phyloP scores from a whole-genome alignment of 2,797 vertebrate species.

The Aselliscus stoliczkanus region DNA sequence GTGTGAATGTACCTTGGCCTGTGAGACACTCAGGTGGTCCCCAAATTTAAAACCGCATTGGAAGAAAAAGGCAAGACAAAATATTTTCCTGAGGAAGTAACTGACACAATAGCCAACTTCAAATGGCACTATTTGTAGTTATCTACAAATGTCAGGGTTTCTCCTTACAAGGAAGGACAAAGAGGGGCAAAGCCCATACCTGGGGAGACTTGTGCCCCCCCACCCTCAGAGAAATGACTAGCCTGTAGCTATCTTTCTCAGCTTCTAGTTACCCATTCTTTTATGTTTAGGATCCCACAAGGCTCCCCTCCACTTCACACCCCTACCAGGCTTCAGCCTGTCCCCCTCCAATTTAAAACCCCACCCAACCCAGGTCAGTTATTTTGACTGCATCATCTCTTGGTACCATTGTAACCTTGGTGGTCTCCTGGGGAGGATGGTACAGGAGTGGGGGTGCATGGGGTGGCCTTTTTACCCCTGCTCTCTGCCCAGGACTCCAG shows the following conservation, averaged over 20 bases:
- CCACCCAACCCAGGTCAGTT: background rate
- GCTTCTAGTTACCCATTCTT: background rate
- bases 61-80: conserved; percentile 40
- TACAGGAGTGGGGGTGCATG: background rate
- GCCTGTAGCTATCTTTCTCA: background rate
- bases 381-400: background rate
- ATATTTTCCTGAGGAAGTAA: conserved; percentile 63
- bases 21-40: background rate
- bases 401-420: background rate
- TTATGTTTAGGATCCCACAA: background rate
- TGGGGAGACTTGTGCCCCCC: background rate
- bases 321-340: background rate
- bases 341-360: background rate
- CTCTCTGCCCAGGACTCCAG: background rate
- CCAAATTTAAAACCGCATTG: background rate
- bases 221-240: background rate
- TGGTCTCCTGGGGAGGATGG: background rate
- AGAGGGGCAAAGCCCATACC: background rate
- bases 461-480: background rate
- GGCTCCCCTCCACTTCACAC: background rate
- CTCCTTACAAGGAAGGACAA: background rate
- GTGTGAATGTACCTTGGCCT: background rate
- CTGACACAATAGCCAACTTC: background rate
- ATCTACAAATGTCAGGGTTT: background rate
- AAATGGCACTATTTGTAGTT: background rate